phyloP scores from a whole-genome alignment of 53 echinoderm and acorn worm genomes.

The Zoroaster sp. region DNA sequence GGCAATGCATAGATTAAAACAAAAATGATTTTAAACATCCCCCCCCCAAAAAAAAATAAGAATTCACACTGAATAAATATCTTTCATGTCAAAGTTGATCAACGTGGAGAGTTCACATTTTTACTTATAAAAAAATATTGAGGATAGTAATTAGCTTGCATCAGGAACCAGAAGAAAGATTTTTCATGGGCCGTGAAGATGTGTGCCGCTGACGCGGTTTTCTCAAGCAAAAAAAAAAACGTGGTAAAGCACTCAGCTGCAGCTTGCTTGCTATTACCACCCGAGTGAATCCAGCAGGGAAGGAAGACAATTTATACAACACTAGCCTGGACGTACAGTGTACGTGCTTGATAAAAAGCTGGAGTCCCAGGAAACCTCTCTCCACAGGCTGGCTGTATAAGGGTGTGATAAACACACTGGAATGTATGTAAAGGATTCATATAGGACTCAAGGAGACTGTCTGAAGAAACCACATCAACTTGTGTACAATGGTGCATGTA shows the following conservation, averaged over 20 bases:
- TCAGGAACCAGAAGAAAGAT: too few species aligned
- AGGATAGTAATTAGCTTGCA: too few species aligned
- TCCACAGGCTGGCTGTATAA: not conserved
- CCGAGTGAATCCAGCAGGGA: not conserved
- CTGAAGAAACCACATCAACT: not conserved
- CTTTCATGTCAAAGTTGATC: not conserved
- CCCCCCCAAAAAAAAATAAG: too few species aligned
- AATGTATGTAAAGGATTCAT: not conserved
- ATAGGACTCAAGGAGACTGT: not conserved
- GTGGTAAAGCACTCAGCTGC: slow-evolving; percentile 27
- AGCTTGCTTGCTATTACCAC: slow-evolving; percentile 9
- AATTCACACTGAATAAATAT: too few species aligned
- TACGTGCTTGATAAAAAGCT: not conserved
- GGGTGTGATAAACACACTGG: slow-evolving; percentile 21
- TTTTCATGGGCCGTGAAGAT: not conserved
- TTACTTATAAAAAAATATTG: too few species aligned
- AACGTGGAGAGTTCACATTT: too few species aligned
- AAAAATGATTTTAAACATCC: too few species aligned
- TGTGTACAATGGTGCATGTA: not conserved
- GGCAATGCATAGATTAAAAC: too few species aligned
- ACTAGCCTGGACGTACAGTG: not conserved
- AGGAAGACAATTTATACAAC: not conserved
- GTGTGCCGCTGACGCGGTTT: not conserved
- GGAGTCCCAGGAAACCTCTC: not conserved
- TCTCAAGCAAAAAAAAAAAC: not conserved